Percentiles rank a stretch among this genome's conserved stretches.
Conservation (phyloP, 2,888 invertebrate genomes). For the Eucriotettix oculatus region DNA sequence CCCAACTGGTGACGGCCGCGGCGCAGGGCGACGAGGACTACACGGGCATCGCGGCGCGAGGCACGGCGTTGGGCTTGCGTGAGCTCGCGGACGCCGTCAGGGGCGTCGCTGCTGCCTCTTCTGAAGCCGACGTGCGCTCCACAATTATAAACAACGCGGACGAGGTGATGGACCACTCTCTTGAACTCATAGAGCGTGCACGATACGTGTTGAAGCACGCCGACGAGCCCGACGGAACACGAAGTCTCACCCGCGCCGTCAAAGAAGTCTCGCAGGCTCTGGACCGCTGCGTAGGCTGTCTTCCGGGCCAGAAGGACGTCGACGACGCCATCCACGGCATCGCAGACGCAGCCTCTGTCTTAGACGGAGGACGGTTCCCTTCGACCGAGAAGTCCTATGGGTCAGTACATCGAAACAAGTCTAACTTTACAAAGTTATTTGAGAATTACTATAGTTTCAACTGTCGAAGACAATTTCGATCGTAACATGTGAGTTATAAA, state of each 20-base stretch:
- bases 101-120: constrained; percentile 57
- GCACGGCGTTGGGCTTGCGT: constrained; percentile 59
- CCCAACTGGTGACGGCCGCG: constrained; percentile 73
- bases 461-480: no score
- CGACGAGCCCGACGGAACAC: constrained; percentile 34
- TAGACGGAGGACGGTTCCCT: constrained; percentile 61
- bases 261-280: constrained; percentile 53
- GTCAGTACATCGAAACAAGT: constrained; percentile 23
- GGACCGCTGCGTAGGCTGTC: constrained; percentile 58
- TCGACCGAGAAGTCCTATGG: constrained; percentile 53
- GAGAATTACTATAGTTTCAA: no score
- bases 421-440: background rate
- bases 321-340: constrained; percentile 75
- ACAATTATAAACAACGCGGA: constrained; percentile 40
- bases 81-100: constrained; percentile 58
- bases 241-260: constrained; percentile 52
- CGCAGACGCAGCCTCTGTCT: constrained; percentile 45
- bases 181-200: constrained; percentile 65
- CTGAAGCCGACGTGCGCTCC: constrained; percentile 29
- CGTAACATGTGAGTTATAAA: no score
- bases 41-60: constrained; percentile 64
- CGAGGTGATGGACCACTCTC: constrained; percentile 63
- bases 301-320: constrained; percentile 89
- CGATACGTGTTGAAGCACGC: constrained; percentile 53
- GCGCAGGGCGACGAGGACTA: constrained; percentile 65